Base-by-base conservation (phyloP, 2,888 invertebrate genomes). In the Netelia fuscicornis region DNA sequence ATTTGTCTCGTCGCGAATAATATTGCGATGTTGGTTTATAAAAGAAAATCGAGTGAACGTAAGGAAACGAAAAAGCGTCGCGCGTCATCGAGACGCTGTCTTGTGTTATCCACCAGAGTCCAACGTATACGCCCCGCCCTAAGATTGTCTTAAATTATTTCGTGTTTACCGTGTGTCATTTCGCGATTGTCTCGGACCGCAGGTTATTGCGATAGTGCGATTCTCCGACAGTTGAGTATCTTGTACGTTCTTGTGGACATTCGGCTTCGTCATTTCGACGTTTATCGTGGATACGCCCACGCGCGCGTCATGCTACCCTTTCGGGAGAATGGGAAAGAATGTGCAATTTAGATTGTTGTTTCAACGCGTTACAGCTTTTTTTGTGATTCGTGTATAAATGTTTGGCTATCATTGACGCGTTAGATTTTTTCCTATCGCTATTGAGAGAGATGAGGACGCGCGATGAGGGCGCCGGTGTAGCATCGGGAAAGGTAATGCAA, bases 61-160 rank as follows among this genome's bases (percentile, higher is more conserved):
- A 71, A n/a, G 48, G 70, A 76, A 75, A 54, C 84, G 84, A 67
- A 71, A 76, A 84, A 87, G 89, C 71, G 64, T 20, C 76, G 90
- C 92, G 91, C 91, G 13, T 13, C 48, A 13, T 90, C 78, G 87
- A 88, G 90, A 91, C 91, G 92, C 92, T 90, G 87, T 84, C 75
- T 62, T 54, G 2, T 64, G 13, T 56, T 58, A 42, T 87, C 88
- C 90, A 30, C 30, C 48, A 54, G 10, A 91, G 90, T 20, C 91
- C 91, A 91, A 91, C 90, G 90, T 37, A 87, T 89, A 77, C 88
- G 92, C 92, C 92, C 92, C 92, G 91, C 92, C 92, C 92, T 89
- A 83, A 80, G 83, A n/a, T 20, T 72, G 20, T 10, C 11, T 48
- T 48, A 30, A 48, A 78, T 76, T 76, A 60, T 71, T 60, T 60